Evolutionary conservation across 2,888 invertebrate species (phyloP).

Genomic region (Agrypnus murinus): DNA sequence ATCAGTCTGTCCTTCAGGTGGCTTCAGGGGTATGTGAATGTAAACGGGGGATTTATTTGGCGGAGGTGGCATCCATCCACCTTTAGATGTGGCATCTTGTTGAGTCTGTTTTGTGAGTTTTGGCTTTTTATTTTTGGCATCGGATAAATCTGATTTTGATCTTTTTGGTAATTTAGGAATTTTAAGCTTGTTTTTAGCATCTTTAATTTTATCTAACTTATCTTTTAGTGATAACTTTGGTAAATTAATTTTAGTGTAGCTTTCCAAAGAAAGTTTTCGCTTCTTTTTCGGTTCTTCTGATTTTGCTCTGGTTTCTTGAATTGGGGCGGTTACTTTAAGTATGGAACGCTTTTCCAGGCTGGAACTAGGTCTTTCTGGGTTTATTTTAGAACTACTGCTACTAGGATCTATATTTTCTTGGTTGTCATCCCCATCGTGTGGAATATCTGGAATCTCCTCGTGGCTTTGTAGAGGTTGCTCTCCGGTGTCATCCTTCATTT

Average conservation of each 20-base stretch:
- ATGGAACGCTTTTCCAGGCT: too few relatives aligned
- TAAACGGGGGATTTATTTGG: constrained; percentile 61
- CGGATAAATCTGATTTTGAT: constrained; percentile 37
- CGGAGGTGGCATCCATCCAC: background rate
- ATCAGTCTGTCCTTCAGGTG: constrained; percentile 67
- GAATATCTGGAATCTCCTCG: constrained; percentile 23
- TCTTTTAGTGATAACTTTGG: constrained; percentile 56
- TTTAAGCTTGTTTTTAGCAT: constrained; percentile 35
- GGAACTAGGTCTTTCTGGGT: background rate
- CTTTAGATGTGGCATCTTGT: background rate
- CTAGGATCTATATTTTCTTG: constrained; percentile 35
- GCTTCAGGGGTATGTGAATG: constrained; percentile 69
- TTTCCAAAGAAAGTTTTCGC: constrained; percentile 63
- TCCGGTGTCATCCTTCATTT: constrained; percentile 9
- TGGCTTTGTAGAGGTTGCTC: constrained; percentile 52
- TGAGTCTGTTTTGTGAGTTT: constrained; percentile 17
- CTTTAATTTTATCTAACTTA: constrained; percentile 57
- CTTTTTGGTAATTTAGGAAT: constrained; percentile 37
- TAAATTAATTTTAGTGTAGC: constrained; percentile 56
- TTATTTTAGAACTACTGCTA: too few relatives aligned
- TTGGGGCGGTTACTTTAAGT: too few relatives aligned
- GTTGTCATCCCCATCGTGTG: constrained; percentile 6
- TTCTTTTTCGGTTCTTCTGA: constrained; percentile 65
- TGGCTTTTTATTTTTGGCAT: background rate
- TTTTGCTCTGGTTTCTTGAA: constrained; percentile 54